These are phyloP conservation scores for Calliphora vicina DNA, from an alignment of 1,140 invertebrate genomes.

Conservation along the genomic window DNA sequence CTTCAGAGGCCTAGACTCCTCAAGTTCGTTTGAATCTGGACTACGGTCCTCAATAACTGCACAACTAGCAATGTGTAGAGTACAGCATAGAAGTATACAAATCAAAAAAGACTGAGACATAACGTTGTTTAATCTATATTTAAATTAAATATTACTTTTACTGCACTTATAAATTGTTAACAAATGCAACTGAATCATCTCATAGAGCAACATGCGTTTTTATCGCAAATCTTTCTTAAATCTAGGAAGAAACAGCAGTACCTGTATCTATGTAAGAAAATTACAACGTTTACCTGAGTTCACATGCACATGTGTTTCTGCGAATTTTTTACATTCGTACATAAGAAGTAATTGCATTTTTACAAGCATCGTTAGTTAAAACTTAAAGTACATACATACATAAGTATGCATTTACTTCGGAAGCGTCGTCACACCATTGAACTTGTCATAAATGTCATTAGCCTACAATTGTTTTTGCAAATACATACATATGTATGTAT, in stretches of 20 bases:
- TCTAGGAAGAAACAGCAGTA: not conserved
- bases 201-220: not conserved
- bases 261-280: not conserved
- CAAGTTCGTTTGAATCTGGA: not conserved
- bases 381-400: not conserved
- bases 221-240: not conserved
- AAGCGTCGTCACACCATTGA: not conserved
- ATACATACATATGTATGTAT: not conserved
- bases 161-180: not conserved
- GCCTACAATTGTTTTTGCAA: not conserved
- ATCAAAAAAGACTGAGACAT: not conserved
- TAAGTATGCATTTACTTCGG: not conserved
- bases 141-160: not conserved
- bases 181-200: not conserved
- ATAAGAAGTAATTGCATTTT: not conserved
- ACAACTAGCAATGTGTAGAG: not conserved
- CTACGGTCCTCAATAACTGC: not conserved
- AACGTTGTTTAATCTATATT: not conserved
- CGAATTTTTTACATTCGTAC: not conserved
- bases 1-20: constrained; percentile 48
- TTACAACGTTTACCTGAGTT: not conserved
- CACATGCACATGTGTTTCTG: not conserved
- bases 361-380: not conserved
- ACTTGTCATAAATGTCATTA: not conserved
- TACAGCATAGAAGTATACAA: not conserved